Evolutionary conservation across 2,113 vertebrate genomes (phyloP), one percentile per base, ranked within the genome.

Genomic region (Nothocercus nigrocapillus): DNA sequence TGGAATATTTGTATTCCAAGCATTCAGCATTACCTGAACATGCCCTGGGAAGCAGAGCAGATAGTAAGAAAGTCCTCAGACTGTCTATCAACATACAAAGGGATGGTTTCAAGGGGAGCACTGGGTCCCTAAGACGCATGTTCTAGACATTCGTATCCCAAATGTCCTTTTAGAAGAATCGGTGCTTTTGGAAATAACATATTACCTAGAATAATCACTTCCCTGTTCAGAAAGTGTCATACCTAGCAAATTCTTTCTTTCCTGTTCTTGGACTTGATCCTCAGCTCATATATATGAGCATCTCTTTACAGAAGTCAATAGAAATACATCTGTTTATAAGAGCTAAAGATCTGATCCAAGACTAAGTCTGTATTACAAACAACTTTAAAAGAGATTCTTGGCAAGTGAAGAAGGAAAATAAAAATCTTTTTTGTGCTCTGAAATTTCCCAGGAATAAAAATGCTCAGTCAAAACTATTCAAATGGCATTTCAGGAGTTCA

Each of bases 361-460:
- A 16, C 58, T 93, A 34, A n/a, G 30, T 13, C 73, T 86, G 0
- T 30, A 58, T 54, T 49, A 36, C 59, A 72, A 81, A 87, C 13
- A 40, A 58, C 27, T 44, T 91, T 79, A 78, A 89, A 87, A 92
- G 53, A 76, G 20, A 53, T 69, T 80, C 87, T 80, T 95, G 94
- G 93, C 94, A 94, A 82, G 88, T 59, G 74, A 96, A 96, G n/a
- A 92, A 96, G 75, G 85, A 44, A 79, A 96, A 66, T 32, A 61
- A n/a, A 88, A 94, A 49, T 34, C 84, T 67, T 95, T 95, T 87
- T 91, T 94, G 82, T 82, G n/a, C 75, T 73, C 59, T 27, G 30
- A 87, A 85, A 95, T 82, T 95, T 91, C 94, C 89, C 93, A 94
- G 89, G 62, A 85, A 84, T 66, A 45, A 94, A 94, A 92, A 89